These are phyloP conservation scores for Temnothorax ravouxi DNA, from an alignment of 2,888 invertebrate genomes.

Conservation along the genomic window DNA sequence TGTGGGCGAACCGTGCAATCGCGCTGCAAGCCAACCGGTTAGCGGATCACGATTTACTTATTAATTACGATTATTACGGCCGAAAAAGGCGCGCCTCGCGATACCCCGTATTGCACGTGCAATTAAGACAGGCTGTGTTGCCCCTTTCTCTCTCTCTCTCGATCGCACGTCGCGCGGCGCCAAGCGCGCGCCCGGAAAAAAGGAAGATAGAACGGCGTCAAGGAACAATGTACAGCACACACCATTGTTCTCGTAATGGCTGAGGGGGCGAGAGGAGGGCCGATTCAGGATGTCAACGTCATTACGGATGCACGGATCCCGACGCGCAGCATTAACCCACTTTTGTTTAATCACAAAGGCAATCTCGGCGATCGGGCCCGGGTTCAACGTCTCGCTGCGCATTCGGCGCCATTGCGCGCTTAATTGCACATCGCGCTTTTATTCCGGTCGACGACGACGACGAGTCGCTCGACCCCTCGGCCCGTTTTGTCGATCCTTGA, in stretches of 20 bases:
- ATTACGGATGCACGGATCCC: slow-evolving; percentile 76
- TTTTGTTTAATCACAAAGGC: slow-evolving; percentile 78
- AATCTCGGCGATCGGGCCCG: slow-evolving; percentile 71
- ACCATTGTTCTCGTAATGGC: slow-evolving; percentile 77
- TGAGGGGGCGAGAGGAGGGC: background rate
- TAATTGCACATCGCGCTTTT: slow-evolving; percentile 62
- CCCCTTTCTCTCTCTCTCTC: slow-evolving; percentile 63
- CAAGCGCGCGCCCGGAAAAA: slow-evolving; percentile 50
- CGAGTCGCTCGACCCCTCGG: background rate
- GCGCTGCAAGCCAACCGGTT: background rate
- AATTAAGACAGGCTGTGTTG: slow-evolving; percentile 77
- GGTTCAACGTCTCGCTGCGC: slow-evolving; percentile 74
- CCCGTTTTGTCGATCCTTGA: background rate
- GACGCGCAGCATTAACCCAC: slow-evolving; percentile 78
- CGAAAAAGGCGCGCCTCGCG: slow-evolving; percentile 73
- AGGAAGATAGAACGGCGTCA: slow-evolving; percentile 64
- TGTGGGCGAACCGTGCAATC: background rate
- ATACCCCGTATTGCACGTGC: slow-evolving; percentile 62
- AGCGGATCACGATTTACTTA: slow-evolving; percentile 7
- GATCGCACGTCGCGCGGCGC: slow-evolving; percentile 72
- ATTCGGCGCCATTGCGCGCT: slow-evolving; percentile 59
- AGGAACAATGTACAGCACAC: slow-evolving; percentile 74
- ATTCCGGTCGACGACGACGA: slow-evolving; percentile 20
- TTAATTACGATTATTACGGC: slow-evolving; percentile 63
- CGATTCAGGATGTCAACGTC: slow-evolving; percentile 78